Evolutionary conservation across 2,113 vertebrate genomes (phyloP).

Genomic region (Tupaia chinensis): DNA sequence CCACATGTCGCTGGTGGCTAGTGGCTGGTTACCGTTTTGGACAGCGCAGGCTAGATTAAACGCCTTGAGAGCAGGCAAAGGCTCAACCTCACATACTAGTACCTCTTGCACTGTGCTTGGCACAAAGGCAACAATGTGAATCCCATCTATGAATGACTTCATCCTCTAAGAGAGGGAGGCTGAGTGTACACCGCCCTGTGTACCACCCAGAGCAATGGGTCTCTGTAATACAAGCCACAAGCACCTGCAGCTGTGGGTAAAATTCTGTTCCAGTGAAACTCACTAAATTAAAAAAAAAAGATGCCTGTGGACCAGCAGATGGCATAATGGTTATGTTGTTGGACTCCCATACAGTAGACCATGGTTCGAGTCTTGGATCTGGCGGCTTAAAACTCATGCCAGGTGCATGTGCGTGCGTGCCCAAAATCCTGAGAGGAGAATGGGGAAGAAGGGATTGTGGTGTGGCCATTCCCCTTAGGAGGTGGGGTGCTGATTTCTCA

Average conservation of each 20-base stretch:
- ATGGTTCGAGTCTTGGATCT: no score
- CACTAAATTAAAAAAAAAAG: background rate
- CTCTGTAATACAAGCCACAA: background rate
- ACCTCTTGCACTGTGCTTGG: background rate
- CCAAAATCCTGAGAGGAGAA: no score
- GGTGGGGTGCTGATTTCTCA: no score
- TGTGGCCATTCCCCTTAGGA: no score
- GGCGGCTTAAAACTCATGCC: no score
- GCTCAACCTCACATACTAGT: background rate
- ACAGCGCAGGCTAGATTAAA: background rate
- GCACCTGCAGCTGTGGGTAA: background rate
- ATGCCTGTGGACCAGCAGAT: no score
- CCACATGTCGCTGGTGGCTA: background rate
- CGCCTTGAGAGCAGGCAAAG: background rate
- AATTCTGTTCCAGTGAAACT: background rate
- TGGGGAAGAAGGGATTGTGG: no score
- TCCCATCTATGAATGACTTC: background rate
- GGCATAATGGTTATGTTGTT: no score
- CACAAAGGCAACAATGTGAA: background rate
- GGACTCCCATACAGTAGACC: no score
- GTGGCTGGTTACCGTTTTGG: background rate
- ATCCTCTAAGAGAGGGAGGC: background rate
- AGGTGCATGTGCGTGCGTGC: no score
- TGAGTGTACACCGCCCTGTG: background rate
- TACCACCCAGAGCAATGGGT: background rate